Conservation (phyloP, 2,113 vertebrate species). For the Tragelaphus buxtoni region DNA sequence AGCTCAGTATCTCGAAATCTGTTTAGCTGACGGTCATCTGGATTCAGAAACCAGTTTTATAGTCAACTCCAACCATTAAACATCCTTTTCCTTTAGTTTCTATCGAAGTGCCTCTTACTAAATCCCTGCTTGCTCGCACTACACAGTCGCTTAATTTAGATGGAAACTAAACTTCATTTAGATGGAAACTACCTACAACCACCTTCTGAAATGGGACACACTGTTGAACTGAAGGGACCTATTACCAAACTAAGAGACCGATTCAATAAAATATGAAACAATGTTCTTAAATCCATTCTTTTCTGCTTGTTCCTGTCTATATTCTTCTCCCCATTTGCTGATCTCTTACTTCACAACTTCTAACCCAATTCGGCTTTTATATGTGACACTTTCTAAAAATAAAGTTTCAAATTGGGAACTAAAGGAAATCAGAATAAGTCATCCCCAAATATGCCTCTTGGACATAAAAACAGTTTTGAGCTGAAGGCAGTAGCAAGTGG, state of each 20-base stretch:
- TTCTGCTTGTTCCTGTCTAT: not conserved
- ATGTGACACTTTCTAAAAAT: not conserved
- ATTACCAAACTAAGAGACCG: not conserved
- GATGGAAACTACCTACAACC: not conserved
- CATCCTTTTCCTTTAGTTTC: not conserved
- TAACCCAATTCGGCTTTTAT: not conserved
- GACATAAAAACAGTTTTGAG: not conserved
- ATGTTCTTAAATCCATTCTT: not conserved
- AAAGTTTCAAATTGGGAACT: not conserved
- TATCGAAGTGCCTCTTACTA: not conserved
- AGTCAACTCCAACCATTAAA: not conserved
- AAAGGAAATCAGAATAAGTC: not conserved
- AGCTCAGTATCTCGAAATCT: not conserved
- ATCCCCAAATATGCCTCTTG: not conserved
- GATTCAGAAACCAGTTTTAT: not conserved
- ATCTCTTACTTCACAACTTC: not conserved
- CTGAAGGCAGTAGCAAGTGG: not conserved
- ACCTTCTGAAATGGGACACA: not conserved
- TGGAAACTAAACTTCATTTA: not conserved
- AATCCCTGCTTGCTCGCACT: not conserved
- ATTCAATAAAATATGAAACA: not conserved
- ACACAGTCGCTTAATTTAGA: not conserved
- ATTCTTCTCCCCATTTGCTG: not conserved
- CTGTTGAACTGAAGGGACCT: not conserved
- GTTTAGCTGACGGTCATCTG: not conserved